A percentile compares a stretch with the other conserved stretches of the same genome.
Conservation (phyloP, 2,888 invertebrate genomes). For the Cordilura impudica region DNA sequence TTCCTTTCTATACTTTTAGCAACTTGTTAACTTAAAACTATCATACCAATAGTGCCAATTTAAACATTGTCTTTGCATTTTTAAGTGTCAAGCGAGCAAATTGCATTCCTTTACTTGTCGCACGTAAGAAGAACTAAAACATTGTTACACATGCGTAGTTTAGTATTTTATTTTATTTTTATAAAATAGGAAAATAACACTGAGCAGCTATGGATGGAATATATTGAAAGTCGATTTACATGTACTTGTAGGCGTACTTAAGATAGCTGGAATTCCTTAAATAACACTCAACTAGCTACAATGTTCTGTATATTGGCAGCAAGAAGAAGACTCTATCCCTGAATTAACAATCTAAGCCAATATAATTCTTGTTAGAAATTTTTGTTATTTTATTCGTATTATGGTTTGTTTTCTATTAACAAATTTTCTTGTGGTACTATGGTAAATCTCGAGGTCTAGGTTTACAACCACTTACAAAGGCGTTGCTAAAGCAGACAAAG, state of each 20-base stretch:
- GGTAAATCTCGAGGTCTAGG: too few species aligned
- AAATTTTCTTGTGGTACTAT: too few species aligned
- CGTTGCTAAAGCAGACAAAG: constrained; percentile 10
- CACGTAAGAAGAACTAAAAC: constrained; percentile 4
- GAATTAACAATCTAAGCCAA: background rate
- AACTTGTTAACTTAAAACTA: constrained; percentile 59
- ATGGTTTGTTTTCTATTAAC: too few species aligned
- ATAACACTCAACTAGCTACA: constrained; percentile 49
- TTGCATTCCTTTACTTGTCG: constrained; percentile 71
- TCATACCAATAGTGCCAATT: constrained; percentile 57
- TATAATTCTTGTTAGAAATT: background rate
- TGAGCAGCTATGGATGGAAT: constrained; percentile 36
- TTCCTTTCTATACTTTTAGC: background rate
- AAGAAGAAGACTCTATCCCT: background rate
- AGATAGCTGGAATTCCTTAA: constrained; percentile 73
- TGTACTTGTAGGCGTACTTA: constrained; percentile 76
- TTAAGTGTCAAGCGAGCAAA: constrained; percentile 76
- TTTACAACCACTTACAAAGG: constrained; percentile 9
- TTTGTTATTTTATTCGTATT: background rate
- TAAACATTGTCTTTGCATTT: constrained; percentile 70
- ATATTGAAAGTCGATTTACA: constrained; percentile 73
- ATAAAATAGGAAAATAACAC: background rate
- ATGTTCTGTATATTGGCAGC: background rate
- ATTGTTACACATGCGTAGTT: constrained; percentile 65
- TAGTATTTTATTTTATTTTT: constrained; percentile 12